Evolutionary conservation across 2,797 vertebrate species (phyloP), one percentile per base, ranked within the genome.

Genomic region (Clarias laeviceps): DNA sequence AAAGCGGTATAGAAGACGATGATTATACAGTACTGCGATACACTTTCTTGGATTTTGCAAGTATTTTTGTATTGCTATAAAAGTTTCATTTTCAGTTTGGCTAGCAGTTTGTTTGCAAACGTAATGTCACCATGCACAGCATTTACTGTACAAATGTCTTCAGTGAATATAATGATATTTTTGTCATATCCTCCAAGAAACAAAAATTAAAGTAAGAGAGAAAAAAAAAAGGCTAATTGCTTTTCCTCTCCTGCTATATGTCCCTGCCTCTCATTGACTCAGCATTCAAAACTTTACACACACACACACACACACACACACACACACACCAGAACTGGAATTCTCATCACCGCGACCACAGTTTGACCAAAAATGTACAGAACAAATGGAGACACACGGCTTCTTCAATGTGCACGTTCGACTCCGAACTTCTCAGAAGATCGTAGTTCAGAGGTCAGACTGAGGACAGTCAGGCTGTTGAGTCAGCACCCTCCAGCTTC

Each of bases 381-480:
- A 65, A 1, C 5, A n/a, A 59, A 24, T 17, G 11, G 15, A 76
- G 7, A 54, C 57, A 57, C 40, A 32, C 24, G 2, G 27, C 68
- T 34, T 34, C 9, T 22, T 64, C 50, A 45, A 0, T 14, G 15
- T 20, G 20, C 3, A 78, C 5, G 37, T 64, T 45, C 66, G 61
- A 29, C 70, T 82, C 79, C 34, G 24, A 57, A 34, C 12, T 24
- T 34, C 17, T 22, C 15, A 86, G n/a, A 17, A 86, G 54, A 57
- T 76, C 69, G 74, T 12, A 82, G 64, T 80, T 59, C 62, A 82
- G 40, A 56, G 74, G 57, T 79, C 85, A 83, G 65, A n/a, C 27
- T 79, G 56, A 54, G 81, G 37, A 37, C 40, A 50, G 12, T 14
- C 3, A 4, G 69, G 45, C 34, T 62, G 24, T 17, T 83, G 74